Evolutionary conservation across 30 jellyfish, hydroid and myxozoan genomes (phyloP).

Genomic region (Pseudorhiza aurosa): DNA sequence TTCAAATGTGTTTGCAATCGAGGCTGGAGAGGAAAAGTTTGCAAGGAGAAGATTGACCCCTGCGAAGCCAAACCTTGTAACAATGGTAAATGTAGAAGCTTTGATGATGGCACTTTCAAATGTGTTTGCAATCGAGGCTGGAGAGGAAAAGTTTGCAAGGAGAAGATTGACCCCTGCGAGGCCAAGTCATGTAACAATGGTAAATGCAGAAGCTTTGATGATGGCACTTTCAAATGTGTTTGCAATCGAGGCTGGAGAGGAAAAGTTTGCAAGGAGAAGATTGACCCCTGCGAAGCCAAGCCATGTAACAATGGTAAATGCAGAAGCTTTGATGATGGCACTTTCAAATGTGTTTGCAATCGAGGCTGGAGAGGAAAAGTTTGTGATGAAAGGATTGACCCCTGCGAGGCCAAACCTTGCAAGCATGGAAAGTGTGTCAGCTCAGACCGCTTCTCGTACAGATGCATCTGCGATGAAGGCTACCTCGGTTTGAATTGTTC

Average conservation of each 20-base stretch:
- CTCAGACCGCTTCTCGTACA: neutral
- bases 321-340: neutral
- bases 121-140: constrained; percentile 38
- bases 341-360: constrained; percentile 12
- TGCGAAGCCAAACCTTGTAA: constrained; percentile 42
- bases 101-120: neutral
- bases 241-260: constrained; percentile 28
- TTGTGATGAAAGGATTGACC: constrained; percentile 28
- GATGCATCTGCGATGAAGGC: constrained; percentile 51
- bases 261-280: neutral
- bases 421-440: constrained; percentile 23
- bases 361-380: constrained; percentile 42
- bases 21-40: constrained; percentile 35
- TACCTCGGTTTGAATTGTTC: constrained; percentile 45
- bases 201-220: neutral
- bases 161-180: constrained; percentile 10
- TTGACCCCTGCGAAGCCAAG: neutral
- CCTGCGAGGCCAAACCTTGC: constrained; percentile 46
- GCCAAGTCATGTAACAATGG: constrained; percentile 38
- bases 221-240: neutral
- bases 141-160: constrained; percentile 34
- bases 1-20: constrained; percentile 21
- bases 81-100: constrained; percentile 28
- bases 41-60: constrained; percentile 6
- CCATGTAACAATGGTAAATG: constrained; percentile 31